A percentile compares a stretch with the other conserved stretches of the same genome.
phyloP scores from a whole-genome alignment of 2,888 invertebrate species.

The Hypena proboscidalis region DNA sequence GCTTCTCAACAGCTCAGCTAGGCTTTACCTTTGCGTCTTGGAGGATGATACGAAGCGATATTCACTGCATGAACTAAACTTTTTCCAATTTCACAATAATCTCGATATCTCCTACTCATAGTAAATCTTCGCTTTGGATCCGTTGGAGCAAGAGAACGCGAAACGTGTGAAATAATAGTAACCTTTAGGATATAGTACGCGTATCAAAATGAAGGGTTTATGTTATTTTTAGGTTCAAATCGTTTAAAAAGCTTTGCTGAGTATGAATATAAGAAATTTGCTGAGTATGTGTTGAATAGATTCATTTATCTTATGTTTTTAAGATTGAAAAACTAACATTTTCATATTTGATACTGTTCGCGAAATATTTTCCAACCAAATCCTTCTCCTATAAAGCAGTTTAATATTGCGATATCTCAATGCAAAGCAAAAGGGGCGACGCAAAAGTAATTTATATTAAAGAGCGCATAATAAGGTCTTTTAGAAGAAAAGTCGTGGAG shows the following conservation, averaged over 20 bases:
- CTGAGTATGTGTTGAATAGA: too few species aligned
- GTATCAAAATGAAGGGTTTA: too few species aligned
- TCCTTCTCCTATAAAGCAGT: slow-evolving; percentile 15
- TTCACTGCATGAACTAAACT: slow-evolving; percentile 35
- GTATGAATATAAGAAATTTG: too few species aligned
- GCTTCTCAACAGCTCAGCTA: slow-evolving; percentile 3
- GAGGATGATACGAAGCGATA: slow-evolving; percentile 23
- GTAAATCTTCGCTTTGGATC: slow-evolving; percentile 43
- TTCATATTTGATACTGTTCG: slow-evolving; percentile 29
- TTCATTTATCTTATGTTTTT: too few species aligned
- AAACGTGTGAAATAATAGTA: too few species aligned
- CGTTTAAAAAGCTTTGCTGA: slow-evolving; percentile 13
- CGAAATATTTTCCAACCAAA: slow-evolving; percentile 1
- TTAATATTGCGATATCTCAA: slow-evolving; percentile 6
- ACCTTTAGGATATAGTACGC: too few species aligned
- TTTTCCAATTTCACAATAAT: slow-evolving; percentile 45
- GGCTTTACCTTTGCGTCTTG: slow-evolving; percentile 20
- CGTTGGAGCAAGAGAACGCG: slow-evolving; percentile 32
- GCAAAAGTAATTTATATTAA: slow-evolving; percentile 30
- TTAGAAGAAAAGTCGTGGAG: slow-evolving; percentile 19
- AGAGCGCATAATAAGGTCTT: slow-evolving; percentile 20
- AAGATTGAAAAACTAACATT: too few species aligned
- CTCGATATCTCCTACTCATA: slow-evolving; percentile 36
- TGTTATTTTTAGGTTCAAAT: too few species aligned
- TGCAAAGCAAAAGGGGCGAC: slow-evolving; percentile 21